A percentile compares a stretch with the other conserved stretches of the same genome.
Conservation (phyloP, 2,888 invertebrate genomes). For the Brassicogethes aeneus region DNA sequence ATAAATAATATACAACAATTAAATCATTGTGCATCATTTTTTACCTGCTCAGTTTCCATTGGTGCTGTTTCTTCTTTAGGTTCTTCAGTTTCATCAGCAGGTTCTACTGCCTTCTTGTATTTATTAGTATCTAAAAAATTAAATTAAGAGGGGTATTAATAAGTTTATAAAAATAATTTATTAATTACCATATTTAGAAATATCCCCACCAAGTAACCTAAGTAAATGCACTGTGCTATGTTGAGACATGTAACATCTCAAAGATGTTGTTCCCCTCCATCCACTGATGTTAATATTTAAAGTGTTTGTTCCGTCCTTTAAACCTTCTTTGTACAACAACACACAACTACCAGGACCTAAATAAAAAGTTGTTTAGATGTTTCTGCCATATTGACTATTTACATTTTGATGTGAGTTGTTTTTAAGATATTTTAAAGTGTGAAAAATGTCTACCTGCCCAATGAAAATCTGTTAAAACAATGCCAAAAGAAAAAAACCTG, state of each 20-base stretch:
- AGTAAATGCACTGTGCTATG: slow-evolving; percentile 82
- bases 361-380: too few relatives aligned
- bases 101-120: slow-evolving; percentile 51
- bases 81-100: background rate
- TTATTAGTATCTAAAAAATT: slow-evolving; percentile 54
- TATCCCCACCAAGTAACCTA: slow-evolving; percentile 76
- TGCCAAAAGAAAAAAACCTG: too few relatives aligned
- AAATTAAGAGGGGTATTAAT: slow-evolving; percentile 17
- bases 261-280: slow-evolving; percentile 82
- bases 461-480: too few relatives aligned
- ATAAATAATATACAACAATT: background rate
- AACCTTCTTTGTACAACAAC: slow-evolving; percentile 51
- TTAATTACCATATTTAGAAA: slow-evolving; percentile 66
- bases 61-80: background rate
- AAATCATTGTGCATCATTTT: too few relatives aligned
- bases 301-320: slow-evolving; percentile 36
- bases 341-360: slow-evolving; percentile 67
- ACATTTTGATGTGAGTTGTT: too few relatives aligned
- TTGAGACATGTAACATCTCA: slow-evolving; percentile 80
- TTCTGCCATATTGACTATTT: too few relatives aligned
- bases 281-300: slow-evolving; percentile 68
- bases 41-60: background rate
- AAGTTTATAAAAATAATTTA: slow-evolving; percentile 6
- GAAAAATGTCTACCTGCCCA: too few relatives aligned
- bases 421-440: too few relatives aligned